Evolutionary conservation across 2,113 vertebrate species (phyloP), one percentile per base, ranked within the genome.

Genomic region (Anser brachyrhynchus): DNA sequence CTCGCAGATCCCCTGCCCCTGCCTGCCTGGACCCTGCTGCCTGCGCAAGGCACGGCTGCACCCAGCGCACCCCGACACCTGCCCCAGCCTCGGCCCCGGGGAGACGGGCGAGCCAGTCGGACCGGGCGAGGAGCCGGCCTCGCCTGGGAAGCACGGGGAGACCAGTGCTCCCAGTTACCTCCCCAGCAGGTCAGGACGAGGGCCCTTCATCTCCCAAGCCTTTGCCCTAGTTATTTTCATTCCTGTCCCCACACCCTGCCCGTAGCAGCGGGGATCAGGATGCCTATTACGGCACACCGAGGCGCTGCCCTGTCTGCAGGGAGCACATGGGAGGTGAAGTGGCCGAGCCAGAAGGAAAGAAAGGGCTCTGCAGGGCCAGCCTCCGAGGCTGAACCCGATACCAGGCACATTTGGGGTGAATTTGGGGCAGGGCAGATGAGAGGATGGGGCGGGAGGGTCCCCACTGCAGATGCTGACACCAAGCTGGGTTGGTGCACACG

Each of bases 191-290:
- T 96, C 93, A 95, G 76, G 86, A 76, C 21, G 65, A 94, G 87
- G 86, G 93, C 67, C 64, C 74, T 93, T 87, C 94, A 79, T 87
- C 35, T 11, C 91, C 92, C 28, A 4, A 95, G 92, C 55, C 55
- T 94, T 92, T 91, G 64, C 71, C 44, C 90, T 94, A 89, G 93
- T 94, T 90, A 92, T 84, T 91, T 91, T 84, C 92, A 96, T 96
- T 96, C 87, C 71, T 89, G 70, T 96, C 95, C 95, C 92, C 90
- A 96, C 93, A 82, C 95, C 92, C 95, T 94, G 74, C 91, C 93
- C 89, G 26, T 82, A 82, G 93, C 54, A 92, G 89, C 80, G 75
- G 77, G 88, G 87, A 93, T 76, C 6, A 22, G 78, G 95, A 78
- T 57, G 83, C 11, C 66, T 95, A 81, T 96, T 97, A 84, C 43